Percentiles rank a stretch among this genome's conserved stretches.
Conservation (phyloP, 2,888 invertebrate species). For the Pasiphila rectangulata region DNA sequence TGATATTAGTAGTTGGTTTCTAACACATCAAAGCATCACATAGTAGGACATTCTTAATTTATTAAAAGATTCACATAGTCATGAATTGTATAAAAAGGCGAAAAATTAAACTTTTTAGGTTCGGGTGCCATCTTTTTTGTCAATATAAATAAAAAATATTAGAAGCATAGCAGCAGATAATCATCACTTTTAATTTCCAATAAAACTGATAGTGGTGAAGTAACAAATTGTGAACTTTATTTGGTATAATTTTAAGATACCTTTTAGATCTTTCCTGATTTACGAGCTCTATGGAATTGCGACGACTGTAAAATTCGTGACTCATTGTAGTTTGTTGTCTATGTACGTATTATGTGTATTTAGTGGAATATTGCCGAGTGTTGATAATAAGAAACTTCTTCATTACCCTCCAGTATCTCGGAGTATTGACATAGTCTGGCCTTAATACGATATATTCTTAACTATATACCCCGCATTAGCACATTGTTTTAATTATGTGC, state of each 20-base stretch:
- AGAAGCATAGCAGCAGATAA: slow-evolving; percentile 31
- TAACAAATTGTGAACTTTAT: too few species aligned
- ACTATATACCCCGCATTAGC: slow-evolving; percentile 14
- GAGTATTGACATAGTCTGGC: slow-evolving; percentile 58
- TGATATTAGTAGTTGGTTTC: too few species aligned
- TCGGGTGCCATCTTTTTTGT: too few species aligned
- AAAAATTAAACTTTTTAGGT: too few species aligned
- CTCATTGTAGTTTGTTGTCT: slow-evolving; percentile 79
- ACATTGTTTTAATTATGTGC: slow-evolving; percentile 29
- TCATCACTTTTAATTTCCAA: slow-evolving; percentile 35
- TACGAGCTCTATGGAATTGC: slow-evolving; percentile 72
- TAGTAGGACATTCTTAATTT: too few species aligned
- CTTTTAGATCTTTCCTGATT: too few species aligned
- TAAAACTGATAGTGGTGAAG: background rate
- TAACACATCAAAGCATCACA: too few species aligned
- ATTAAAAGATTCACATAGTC: too few species aligned
- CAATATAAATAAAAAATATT: too few species aligned
- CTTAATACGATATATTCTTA: slow-evolving; percentile 39
- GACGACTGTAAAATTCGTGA: slow-evolving; percentile 75
- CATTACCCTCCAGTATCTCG: slow-evolving; percentile 67
- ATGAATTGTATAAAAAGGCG: too few species aligned
- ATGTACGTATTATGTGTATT: slow-evolving; percentile 78
- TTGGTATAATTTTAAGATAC: too few species aligned
- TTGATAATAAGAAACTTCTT: slow-evolving; percentile 59
- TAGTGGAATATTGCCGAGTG: slow-evolving; percentile 60